Conservation (phyloP, 2,888 invertebrate genomes). For the Smittia aterrima region DNA sequence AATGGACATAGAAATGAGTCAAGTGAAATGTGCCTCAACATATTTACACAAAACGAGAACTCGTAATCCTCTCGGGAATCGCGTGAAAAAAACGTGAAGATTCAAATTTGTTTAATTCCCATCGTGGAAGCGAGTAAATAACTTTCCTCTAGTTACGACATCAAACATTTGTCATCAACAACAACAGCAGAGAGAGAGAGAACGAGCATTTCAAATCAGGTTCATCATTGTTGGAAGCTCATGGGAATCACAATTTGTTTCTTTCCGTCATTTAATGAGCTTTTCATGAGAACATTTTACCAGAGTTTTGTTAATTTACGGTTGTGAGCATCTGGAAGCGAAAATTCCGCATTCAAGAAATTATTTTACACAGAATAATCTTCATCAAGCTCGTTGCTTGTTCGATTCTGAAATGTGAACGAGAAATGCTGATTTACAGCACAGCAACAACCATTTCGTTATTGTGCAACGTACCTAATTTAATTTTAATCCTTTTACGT, state of each 20-base stretch:
- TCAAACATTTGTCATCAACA: neutral
- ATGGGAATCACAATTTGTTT: neutral
- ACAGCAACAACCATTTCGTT: neutral
- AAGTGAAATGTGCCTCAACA: neutral
- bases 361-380: neutral
- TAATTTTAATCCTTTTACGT: slow-evolving; percentile 23
- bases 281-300: neutral
- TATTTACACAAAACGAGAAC: slow-evolving; percentile 19
- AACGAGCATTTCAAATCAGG: neutral
- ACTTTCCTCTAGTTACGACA: neutral
- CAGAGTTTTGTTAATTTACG: neutral
- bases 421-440: too few species aligned
- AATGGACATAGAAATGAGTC: slow-evolving; percentile 5
- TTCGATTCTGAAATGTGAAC: too few species aligned
- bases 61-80: slow-evolving; percentile 20
- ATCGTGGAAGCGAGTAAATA: neutral
- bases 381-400: neutral
- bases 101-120: slow-evolving; percentile 29
- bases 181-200: neutral
- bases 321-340: slow-evolving; percentile 7
- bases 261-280: neutral
- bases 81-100: neutral
- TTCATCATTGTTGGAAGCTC: neutral
- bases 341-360: neutral
- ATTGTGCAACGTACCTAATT: slow-evolving; percentile 24